phyloP scores from a whole-genome alignment of 2,888 invertebrate genomes.

The Carpatolechia fugitivella region DNA sequence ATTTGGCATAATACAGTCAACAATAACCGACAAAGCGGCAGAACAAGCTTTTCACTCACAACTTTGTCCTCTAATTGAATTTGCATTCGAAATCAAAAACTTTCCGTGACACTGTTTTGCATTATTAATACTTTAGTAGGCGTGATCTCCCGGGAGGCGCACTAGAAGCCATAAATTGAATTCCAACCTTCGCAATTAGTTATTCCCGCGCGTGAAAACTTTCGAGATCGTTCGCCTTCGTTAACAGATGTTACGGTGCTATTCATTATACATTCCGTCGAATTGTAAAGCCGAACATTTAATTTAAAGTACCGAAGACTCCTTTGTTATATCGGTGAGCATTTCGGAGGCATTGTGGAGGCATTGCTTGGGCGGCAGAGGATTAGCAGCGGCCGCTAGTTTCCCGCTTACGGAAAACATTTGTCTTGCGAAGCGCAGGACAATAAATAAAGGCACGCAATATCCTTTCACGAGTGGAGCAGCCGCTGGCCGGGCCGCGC shows the following conservation, averaged over 20 bases:
- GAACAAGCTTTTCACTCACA: constrained; percentile 60
- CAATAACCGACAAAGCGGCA: constrained; percentile 56
- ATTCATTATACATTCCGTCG: constrained; percentile 80
- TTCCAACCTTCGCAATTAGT: constrained; percentile 79
- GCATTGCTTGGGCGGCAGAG: constrained; percentile 47
- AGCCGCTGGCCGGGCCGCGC: constrained; percentile 22
- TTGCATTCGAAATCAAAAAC: constrained; percentile 78
- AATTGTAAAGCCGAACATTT: constrained; percentile 78
- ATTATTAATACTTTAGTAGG: constrained; percentile 77
- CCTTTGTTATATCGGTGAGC: constrained; percentile 71
- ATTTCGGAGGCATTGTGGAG: constrained; percentile 62
- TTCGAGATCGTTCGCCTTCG: constrained; percentile 79
- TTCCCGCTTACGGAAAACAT: constrained; percentile 52
- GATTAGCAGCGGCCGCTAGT: constrained; percentile 60
- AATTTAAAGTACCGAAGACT: constrained; percentile 74
- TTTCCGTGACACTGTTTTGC: constrained; percentile 79
- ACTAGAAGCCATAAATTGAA: constrained; percentile 79
- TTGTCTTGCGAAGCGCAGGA: constrained; percentile 53
- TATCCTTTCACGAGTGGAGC: constrained; percentile 37
- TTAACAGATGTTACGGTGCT: constrained; percentile 80
- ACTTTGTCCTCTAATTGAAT: constrained; percentile 77
- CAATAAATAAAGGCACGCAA: constrained; percentile 62
- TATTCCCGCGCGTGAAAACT: constrained; percentile 80
- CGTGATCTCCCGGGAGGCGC: constrained; percentile 75
- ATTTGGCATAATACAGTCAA: constrained; percentile 51